phyloP scores from a whole-genome alignment of 2,888 invertebrate species.

The Iphiclides podalirius region DNA sequence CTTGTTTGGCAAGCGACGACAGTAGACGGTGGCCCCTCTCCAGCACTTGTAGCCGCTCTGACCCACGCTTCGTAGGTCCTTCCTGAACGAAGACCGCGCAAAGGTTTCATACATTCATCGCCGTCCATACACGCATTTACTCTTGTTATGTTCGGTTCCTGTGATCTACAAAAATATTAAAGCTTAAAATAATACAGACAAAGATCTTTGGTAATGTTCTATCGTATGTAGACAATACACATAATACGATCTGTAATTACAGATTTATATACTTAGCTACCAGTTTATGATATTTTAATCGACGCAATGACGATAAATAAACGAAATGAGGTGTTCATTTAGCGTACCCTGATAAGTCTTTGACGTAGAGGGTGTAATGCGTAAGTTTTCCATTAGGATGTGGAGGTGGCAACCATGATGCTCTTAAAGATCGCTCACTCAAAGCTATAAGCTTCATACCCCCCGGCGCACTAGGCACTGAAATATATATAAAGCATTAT shows the following conservation, averaged over 20 bases:
- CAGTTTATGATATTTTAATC: too few relatives aligned
- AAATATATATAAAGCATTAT: slow-evolving; percentile 12
- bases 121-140: slow-evolving; percentile 62
- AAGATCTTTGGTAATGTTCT: too few relatives aligned
- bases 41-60: slow-evolving; percentile 88
- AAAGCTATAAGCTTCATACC: slow-evolving; percentile 91
- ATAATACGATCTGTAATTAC: too few relatives aligned
- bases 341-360: slow-evolving; percentile 83
- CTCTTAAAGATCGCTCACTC: slow-evolving; percentile 88
- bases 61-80: slow-evolving; percentile 93
- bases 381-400: slow-evolving; percentile 91
- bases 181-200: too few relatives aligned
- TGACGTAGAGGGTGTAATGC: slow-evolving; percentile 89
- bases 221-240: too few relatives aligned
- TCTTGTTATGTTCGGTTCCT: slow-evolving; percentile 63
- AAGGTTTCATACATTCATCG: slow-evolving; percentile 79
- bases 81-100: slow-evolving; percentile 84
- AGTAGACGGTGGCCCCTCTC: slow-evolving; percentile 80
- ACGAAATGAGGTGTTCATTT: too few relatives aligned
- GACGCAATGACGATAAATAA: too few relatives aligned
- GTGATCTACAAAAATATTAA: slow-evolving; percentile 47
- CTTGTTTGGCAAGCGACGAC: slow-evolving; percentile 72
- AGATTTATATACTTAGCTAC: too few relatives aligned
- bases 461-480: slow-evolving; percentile 91
- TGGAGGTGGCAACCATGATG: slow-evolving; percentile 91